A percentile compares a stretch with the other conserved stretches of the same genome.
phyloP scores from a whole-genome alignment of 2,888 invertebrate species.

The Volucella bombylans region DNA sequence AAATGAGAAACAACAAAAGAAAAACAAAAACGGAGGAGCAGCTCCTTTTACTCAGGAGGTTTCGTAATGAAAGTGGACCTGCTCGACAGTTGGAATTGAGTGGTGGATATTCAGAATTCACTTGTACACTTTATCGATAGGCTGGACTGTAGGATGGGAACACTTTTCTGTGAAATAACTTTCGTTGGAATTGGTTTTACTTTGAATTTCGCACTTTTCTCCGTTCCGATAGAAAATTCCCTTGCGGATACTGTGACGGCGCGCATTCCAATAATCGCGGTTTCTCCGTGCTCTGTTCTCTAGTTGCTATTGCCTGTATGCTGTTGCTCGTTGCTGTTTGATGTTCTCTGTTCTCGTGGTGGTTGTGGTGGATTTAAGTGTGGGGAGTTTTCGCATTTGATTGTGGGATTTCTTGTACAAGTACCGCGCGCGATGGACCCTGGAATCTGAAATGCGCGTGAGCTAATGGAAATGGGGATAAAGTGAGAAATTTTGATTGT shows the following conservation, averaged over 20 bases:
- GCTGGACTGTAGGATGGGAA: background rate
- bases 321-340: constrained; percentile 20
- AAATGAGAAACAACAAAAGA: background rate
- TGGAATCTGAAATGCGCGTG: constrained; percentile 39
- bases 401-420: constrained; percentile 28
- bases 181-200: constrained; percentile 28
- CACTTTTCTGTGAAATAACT: constrained; percentile 16
- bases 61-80: constrained; percentile 42
- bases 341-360: constrained; percentile 47
- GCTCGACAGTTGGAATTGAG: background rate
- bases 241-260: constrained; percentile 70
- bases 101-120: background rate
- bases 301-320: constrained; percentile 37
- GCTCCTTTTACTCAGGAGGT: constrained; percentile 28
- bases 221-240: constrained; percentile 61
- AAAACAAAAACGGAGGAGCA: background rate
- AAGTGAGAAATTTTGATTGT: constrained; percentile 28
- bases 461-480: constrained; percentile 4
- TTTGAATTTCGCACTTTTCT: constrained; percentile 67
- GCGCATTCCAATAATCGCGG: constrained; percentile 71
- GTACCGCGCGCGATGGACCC: background rate
- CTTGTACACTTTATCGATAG: background rate
- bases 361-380: constrained; percentile 1
- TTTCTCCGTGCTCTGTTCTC: constrained; percentile 55
- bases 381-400: background rate